Conservation (phyloP, 2,113 vertebrate genomes). For the Notarius lentiginosus region DNA sequence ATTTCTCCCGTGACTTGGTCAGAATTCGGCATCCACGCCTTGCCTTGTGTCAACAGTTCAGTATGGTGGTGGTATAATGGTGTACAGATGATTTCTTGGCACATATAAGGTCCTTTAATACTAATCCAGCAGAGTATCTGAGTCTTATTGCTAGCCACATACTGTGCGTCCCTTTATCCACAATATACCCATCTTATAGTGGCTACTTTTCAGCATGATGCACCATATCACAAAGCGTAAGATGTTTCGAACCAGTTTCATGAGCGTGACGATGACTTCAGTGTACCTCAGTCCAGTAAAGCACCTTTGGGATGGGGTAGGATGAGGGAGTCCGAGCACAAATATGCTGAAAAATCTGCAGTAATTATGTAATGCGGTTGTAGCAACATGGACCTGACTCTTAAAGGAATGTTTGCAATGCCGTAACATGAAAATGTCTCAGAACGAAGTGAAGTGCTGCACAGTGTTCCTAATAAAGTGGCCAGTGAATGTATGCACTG, state of each 20-base stretch:
- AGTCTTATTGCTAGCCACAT: not conserved
- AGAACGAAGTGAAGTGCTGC: not conserved
- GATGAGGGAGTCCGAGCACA: not conserved
- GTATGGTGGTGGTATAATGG: not conserved
- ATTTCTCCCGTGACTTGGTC: not conserved
- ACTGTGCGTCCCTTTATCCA: not conserved
- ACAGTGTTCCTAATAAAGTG: not conserved
- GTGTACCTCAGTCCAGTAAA: not conserved
- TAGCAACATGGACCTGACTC: not conserved
- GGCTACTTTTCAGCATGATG: not conserved
- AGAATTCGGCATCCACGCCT: not conserved
- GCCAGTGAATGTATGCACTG: too few species aligned
- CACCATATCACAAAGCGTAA: not conserved
- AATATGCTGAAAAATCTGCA: not conserved
- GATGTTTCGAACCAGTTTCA: not conserved
- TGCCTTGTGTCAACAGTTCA: not conserved
- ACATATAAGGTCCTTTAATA: too few species aligned
- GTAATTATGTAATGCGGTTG: not conserved
- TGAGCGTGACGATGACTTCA: not conserved
- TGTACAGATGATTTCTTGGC: not conserved
- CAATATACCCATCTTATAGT: not conserved
- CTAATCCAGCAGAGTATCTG: too few species aligned
- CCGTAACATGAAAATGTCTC: not conserved
- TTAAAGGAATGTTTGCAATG: not conserved
- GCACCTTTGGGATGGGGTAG: not conserved